Conservation (phyloP, 2,797 vertebrate species). For the Rhinophrynus dorsalis region DNA sequence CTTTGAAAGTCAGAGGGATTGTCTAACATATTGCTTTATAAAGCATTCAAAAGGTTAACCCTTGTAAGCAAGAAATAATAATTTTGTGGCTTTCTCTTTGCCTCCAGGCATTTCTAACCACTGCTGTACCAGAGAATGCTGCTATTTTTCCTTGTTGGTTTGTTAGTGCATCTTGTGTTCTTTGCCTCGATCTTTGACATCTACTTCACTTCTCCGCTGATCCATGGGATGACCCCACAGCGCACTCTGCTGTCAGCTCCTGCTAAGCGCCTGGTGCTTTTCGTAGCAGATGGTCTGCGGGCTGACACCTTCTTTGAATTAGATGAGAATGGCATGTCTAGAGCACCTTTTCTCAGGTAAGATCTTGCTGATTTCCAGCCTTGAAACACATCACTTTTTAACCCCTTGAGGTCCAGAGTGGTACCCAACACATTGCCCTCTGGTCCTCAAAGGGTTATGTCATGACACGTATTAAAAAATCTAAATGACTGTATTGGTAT, state of each 20-base stretch:
- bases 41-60: too few species aligned
- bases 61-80: too few species aligned
- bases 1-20: too few species aligned
- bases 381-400: too few species aligned
- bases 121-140: slow-evolving; percentile 53
- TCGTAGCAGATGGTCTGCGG: slow-evolving; percentile 92
- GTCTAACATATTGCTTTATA: too few species aligned
- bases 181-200: slow-evolving; percentile 96
- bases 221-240: slow-evolving; percentile 92
- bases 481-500: too few species aligned
- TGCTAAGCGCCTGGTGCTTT: slow-evolving; percentile 83
- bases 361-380: too few species aligned
- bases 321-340: slow-evolving; percentile 62
- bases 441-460: too few species aligned
- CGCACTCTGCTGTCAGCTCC: slow-evolving; percentile 75
- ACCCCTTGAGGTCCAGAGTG: too few species aligned
- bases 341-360: slow-evolving; percentile 86
- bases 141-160: slow-evolving; percentile 79
- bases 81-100: too few species aligned
- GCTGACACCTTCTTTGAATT: slow-evolving; percentile 82
- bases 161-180: slow-evolving; percentile 89
- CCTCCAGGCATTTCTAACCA: background rate
- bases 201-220: slow-evolving; percentile 95
- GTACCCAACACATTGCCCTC: too few species aligned
- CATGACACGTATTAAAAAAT: too few species aligned